phyloP scores from a whole-genome alignment of 1,140 invertebrate genomes.

The Lasaia peninsularis region DNA sequence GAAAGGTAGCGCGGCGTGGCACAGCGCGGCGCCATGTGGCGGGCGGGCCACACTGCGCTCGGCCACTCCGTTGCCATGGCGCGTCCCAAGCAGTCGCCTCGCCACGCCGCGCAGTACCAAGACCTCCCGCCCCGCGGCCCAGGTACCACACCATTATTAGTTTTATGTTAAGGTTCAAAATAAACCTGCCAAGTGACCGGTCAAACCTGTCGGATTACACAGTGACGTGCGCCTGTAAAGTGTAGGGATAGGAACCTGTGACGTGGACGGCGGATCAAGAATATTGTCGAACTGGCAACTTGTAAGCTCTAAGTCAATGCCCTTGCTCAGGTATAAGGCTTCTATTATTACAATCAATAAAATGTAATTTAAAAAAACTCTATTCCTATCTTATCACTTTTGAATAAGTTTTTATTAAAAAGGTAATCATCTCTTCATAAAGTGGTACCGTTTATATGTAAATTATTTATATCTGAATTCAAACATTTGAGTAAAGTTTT shows the following conservation, averaged over 20 bases:
- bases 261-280: neutral
- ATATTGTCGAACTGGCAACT: neutral
- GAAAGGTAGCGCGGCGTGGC: conserved; percentile 44
- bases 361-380: neutral
- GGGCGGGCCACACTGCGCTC: conserved; percentile 30
- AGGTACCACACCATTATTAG: conserved; percentile 40
- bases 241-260: neutral
- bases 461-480: no score
- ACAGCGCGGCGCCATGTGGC: conserved; percentile 26
- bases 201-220: neutral
- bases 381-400: neutral
- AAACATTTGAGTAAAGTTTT: no score
- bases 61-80: conserved; percentile 63
- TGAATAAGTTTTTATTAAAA: neutral
- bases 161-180: neutral
- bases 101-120: conserved; percentile 52
- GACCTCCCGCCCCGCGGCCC: conserved; percentile 68
- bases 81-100: conserved; percentile 63
- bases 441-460: no score
- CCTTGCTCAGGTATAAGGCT: neutral
- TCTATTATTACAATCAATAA: neutral
- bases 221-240: neutral
- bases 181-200: neutral
- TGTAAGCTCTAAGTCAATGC: conserved; percentile 3
- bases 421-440: neutral